Conservation (phyloP, 2,888 invertebrate genomes). For the Drosophila suboccidentalis region DNA sequence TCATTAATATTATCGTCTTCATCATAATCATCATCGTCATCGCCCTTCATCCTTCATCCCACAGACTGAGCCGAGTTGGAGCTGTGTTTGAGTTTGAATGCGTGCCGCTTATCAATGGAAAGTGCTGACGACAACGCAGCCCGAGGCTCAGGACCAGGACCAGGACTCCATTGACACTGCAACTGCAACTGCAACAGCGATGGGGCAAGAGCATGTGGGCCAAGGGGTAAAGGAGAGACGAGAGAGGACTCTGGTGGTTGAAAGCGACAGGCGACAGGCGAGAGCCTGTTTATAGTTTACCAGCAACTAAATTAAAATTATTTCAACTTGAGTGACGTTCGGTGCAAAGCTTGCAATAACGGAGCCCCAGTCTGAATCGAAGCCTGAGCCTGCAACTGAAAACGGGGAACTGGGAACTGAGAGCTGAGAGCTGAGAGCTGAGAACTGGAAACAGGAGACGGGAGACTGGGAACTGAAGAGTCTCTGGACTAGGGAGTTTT, state of each 20-base stretch:
- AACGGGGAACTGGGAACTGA: neutral
- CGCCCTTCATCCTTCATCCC: constrained; percentile 43
- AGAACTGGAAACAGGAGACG: neutral
- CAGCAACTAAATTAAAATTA: constrained; percentile 76
- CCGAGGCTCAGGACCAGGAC: constrained; percentile 24
- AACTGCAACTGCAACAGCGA: neutral
- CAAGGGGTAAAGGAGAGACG: neutral
- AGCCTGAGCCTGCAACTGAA: neutral
- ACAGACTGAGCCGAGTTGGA: constrained; percentile 24
- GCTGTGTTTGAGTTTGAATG: constrained; percentile 31
- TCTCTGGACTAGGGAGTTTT: constrained; percentile 6
- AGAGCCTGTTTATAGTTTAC: constrained; percentile 71
- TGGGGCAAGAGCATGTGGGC: neutral
- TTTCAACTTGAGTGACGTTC: constrained; percentile 74
- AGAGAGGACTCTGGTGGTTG: constrained; percentile 2
- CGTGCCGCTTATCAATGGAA: constrained; percentile 71
- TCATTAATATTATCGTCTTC: constrained; percentile 5
- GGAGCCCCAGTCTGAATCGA: constrained; percentile 29
- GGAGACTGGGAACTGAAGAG: neutral
- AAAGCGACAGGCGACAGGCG: constrained; percentile 19
- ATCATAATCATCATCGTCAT: constrained; percentile 1
- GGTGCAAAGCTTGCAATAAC: constrained; percentile 60
- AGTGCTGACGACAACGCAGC: constrained; percentile 64
- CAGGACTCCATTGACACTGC: constrained; percentile 6
- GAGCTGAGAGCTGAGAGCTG: too few relatives aligned